Conservation (phyloP, 35 echinoderm and acorn worm species). For the Amphiura filiformis region DNA sequence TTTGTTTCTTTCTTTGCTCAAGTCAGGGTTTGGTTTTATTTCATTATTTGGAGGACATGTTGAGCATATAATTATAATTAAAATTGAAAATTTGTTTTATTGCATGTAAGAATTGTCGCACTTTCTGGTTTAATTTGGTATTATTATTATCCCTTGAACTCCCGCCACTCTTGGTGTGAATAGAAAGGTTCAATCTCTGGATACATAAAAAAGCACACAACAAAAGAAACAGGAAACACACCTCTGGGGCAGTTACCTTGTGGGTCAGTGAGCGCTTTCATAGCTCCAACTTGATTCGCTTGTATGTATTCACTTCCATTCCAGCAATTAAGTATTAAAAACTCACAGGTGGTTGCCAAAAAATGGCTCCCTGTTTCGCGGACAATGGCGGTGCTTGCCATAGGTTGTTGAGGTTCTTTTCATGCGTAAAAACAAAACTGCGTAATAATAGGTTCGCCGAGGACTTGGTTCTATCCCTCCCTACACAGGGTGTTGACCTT, state of each 20-base stretch:
- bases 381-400: background rate
- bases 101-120: background rate
- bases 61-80: background rate
- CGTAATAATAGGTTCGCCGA: background rate
- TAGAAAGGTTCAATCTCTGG: background rate
- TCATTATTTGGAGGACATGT: no score
- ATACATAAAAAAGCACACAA: background rate
- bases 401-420: slow-evolving; percentile 1
- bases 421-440: background rate
- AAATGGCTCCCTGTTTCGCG: background rate
- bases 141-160: background rate
- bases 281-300: background rate
- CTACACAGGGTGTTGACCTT: background rate
- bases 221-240: slow-evolving; percentile 10
- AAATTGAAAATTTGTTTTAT: background rate
- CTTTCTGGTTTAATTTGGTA: background rate
- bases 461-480: background rate
- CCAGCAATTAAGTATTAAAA: background rate
- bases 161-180: slow-evolving; percentile 1
- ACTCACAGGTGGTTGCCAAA: background rate
- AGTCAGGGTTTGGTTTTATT: no score
- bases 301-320: background rate
- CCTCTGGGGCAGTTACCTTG: background rate
- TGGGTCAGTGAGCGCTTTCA: slow-evolving; percentile 6
- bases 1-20: no score